A percentile compares a stretch with the other conserved stretches of the same genome.
phyloP scores from a whole-genome alignment of 2,797 vertebrate genomes.

The Pelochelys cantorii region DNA sequence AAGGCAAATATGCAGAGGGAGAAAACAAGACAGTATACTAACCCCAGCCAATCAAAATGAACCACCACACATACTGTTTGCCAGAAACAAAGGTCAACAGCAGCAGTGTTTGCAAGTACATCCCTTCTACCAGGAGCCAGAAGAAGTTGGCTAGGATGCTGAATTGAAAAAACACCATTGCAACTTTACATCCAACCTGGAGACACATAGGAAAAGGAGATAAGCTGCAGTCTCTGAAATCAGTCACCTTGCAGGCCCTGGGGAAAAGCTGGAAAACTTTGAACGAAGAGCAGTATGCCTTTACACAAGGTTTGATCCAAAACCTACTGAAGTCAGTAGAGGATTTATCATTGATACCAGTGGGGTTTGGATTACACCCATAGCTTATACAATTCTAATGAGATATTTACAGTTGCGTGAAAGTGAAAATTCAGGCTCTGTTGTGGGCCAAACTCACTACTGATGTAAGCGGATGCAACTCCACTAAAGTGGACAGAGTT shows the following conservation, averaged over 20 bases:
- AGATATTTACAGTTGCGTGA: neutral
- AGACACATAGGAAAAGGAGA: constrained; percentile 7
- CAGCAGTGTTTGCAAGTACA: constrained; percentile 92
- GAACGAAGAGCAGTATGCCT: neutral
- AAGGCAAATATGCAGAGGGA: fast-evolving
- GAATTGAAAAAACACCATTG: constrained; percentile 91
- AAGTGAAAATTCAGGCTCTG: fast-evolving
- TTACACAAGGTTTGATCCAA: neutral
- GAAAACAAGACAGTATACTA: constrained; percentile 58
- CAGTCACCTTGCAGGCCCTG: neutral
- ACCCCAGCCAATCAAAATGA: constrained; percentile 92
- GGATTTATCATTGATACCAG: neutral
- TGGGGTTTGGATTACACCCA: fast-evolving
- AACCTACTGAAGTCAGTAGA: neutral
- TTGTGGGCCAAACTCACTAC: neutral
- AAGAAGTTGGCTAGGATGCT: constrained; percentile 93
- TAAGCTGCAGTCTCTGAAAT: neutral
- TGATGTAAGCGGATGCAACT: neutral
- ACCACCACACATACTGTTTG: constrained; percentile 93
- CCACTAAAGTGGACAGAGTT: neutral
- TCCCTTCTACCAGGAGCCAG: constrained; percentile 92
- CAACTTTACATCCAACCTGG: constrained; percentile 87
- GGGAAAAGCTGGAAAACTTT: neutral
- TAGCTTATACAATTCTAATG: neutral
- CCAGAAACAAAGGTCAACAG: constrained; percentile 90